Evolutionary conservation across 2,113 vertebrate genomes (phyloP), one percentile per base, ranked within the genome.

Genomic region (Thalassoma bifasciatum): DNA sequence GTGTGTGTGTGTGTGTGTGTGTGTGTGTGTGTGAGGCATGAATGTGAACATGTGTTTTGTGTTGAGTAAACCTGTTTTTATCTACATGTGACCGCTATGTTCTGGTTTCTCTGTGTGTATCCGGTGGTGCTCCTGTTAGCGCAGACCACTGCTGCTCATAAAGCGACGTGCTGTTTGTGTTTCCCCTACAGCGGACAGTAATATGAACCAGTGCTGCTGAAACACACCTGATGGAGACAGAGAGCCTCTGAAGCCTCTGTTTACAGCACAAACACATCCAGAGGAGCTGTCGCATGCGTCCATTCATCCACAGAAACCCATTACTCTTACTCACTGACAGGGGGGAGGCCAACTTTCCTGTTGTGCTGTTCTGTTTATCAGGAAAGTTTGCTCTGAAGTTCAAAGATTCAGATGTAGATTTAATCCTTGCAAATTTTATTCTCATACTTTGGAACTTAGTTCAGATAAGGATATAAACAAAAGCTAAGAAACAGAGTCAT

Each of bases 201-300:
- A 46, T 38, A 66, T 10, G 42, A 51, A 44, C 12, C 10, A 21
- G 5, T 66, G 22, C 36, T 14, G 26, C 21, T 14, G 34, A 36
- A 52, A 73, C 26, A 36, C 47, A 46, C 30, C 64, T 66, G 68
- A 40, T 65, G 69, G 54, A 77, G n/a, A 84, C 73, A 72, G 68
- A 66, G 47, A 11, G 30, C 23, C 4, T 51, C 63, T 64, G 62
- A 67, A 24, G 3, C 10, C 1, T 0, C 10, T 53, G 26, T 80
- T 83, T 66, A 82, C 71, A 56, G 21, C 16, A 4, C 53, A 68
- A 80, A 75, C 66, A 75, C 1, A 23, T 49, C 61, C 53, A 46
- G 21, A 75, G 49, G 44, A 17, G 3, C 57, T 13, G 52, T 34
- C 57, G 22, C 62, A 75, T 60, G 57, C 40, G 1, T 59, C 58